Evolutionary conservation across 2,888 invertebrate species (phyloP), one percentile per base, ranked within the genome.

Genomic region (Diplolepis rosae): DNA sequence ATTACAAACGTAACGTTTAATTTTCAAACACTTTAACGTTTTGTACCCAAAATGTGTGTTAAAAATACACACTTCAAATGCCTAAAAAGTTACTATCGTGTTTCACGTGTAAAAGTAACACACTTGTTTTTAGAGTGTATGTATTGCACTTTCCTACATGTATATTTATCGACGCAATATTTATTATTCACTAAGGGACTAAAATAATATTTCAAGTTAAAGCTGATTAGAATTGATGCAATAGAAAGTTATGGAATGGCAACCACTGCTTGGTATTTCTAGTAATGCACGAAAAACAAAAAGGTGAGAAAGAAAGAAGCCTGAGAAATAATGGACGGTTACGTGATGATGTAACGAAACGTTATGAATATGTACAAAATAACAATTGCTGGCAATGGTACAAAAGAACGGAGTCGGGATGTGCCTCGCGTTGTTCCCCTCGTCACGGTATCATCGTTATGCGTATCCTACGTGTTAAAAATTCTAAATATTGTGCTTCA

Each of bases 311-410:
- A 75, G 76, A 71, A 54, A 69, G 70, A 68, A 56, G 9, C 27
- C 61, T n/a, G 61, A 68, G 75, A 39, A 74, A 80, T 77, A 80
- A 81, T 76, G 77, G 79, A 77, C 75, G 76, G 82, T 82, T 82
- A 80, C 78, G 79, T 79, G 80, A 80, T 83, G 82, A 84, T 80
- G 84, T 80, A 84, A 83, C 79, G 78, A 74, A 73, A 70, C 78
- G 83, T 82, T 85, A 85, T 85, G 86, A 86, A 86, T 86, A 86
- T 85, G 84, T 80, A 83, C 76, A 82, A 85, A 86, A 83, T 82
- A 85, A 85, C 83, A 82, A 83, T 83, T 78, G 79, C 76, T 67
- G 70, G 76, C 77, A 77, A 74, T 32, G 69, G 71, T 61, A 84
- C 83, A 82, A 84, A 78, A 80, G 80, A 82, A 80, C 75, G 79